Evolutionary conservation across 2,797 vertebrate species (phyloP), one percentile per base, ranked within the genome.

Genomic region (Picus viridis): DNA sequence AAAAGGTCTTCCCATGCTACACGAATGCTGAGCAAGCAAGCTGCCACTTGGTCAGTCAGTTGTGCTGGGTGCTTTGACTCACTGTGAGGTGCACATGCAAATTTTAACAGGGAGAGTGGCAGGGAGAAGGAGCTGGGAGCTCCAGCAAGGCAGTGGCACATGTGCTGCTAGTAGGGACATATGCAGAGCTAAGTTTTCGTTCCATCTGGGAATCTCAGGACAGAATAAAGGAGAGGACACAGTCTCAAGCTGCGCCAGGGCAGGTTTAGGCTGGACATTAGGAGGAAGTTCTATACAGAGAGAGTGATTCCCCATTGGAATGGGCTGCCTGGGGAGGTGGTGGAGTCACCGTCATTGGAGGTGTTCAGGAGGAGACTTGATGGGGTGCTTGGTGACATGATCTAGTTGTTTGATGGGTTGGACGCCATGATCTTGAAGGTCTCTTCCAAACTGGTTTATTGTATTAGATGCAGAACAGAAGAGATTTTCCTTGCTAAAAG

Each of bases 121-220:
- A 39, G 29, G 45, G 56, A 75, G 43, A 58, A 43, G 83, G 7
- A 62, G 62, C 59, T 34, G 63, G 18, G 49, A 73, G 77, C 45
- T 32, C 6, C 6, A 16, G 17, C 1, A 1, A 43, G 77, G 49
- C 62, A 68, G 39, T 1, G 1, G 7, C 3, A 3, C 5, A 3
- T 5, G 1, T 8, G 41, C 65, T 71, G 10, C 10, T 2, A 19
- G 14, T 2, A 53, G 53, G 36, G 30, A 12, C 22, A 57, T 3
- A 11, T 2, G 2, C 7, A 47, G 9, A n/a, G 5, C 1, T 2
- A 32, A 15, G 29, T 17, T 64, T 70, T 36, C 43, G 9, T 45
- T 76, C 68, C 30, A 23, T 19, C n/a, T 41, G 74, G 43, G 41
- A 76, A 32, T n/a, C 24, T 24, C 11, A 3, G 57, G 29, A 73